Conservation (phyloP, 2,113 vertebrate genomes). For the Aptenodytes forsteri region DNA sequence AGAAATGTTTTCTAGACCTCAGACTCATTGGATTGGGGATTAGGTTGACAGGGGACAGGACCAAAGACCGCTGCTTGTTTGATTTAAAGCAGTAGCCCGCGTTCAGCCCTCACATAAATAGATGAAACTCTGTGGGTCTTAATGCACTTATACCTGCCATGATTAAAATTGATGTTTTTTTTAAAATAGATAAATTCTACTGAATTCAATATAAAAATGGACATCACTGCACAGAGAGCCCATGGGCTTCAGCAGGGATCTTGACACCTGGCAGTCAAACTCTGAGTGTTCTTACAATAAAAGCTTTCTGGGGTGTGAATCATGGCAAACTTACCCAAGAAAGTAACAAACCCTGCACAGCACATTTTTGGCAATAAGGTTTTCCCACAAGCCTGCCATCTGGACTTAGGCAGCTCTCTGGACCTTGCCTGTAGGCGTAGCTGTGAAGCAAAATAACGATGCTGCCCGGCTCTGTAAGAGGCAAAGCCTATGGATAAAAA, state of each 20-base stretch:
- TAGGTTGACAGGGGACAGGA: background rate
- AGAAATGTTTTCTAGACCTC: background rate
- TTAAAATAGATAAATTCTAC: background rate
- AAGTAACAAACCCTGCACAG: background rate
- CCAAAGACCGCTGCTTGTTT: background rate
- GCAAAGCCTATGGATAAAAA: background rate
- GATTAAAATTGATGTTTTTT: background rate
- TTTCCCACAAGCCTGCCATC: background rate
- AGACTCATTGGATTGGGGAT: background rate
- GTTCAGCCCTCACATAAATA: background rate
- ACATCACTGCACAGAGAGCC: accelerated
- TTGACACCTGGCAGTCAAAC: background rate
- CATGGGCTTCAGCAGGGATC: accelerated
- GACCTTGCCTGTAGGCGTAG: background rate
- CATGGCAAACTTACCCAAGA: background rate
- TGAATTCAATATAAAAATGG: background rate
- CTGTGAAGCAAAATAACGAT: background rate
- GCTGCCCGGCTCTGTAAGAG: background rate
- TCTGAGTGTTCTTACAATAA: background rate
- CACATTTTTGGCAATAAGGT: background rate
- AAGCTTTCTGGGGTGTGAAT: background rate
- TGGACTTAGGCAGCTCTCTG: background rate
- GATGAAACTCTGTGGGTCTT: background rate
- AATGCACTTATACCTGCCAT: background rate
- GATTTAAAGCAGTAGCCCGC: background rate